These are phyloP conservation scores for Thermophis baileyi DNA, from an alignment of 2,113 vertebrate species.

Conservation along the genomic window DNA sequence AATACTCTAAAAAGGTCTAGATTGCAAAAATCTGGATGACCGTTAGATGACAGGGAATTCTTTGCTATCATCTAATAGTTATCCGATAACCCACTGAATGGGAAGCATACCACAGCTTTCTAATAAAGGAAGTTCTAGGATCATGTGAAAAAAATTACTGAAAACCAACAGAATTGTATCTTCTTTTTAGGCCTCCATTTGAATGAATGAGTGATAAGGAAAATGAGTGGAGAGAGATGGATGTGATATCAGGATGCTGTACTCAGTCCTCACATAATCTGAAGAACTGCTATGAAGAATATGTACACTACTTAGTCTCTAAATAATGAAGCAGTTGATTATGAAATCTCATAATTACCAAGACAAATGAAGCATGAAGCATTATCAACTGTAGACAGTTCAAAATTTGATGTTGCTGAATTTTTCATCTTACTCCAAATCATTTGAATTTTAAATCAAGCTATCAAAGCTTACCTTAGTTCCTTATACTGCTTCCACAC, in stretches of 20 bases:
- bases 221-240: not conserved
- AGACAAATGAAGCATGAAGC: conserved; percentile 54
- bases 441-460: conserved; percentile 35
- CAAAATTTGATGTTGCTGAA: conserved; percentile 33
- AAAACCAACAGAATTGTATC: not conserved
- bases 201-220: not conserved
- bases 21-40: not conserved
- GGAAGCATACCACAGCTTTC: not conserved
- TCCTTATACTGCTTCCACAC: conserved; percentile 6
- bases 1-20: not conserved
- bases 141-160: not conserved
- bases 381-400: conserved; percentile 33
- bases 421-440: conserved; percentile 40
- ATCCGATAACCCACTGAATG: not conserved
- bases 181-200: not conserved
- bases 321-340: conserved; percentile 43
- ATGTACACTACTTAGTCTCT: conserved; percentile 30
- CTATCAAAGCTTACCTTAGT: conserved; percentile 40
- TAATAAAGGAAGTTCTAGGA: not conserved
- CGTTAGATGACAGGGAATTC: not conserved
- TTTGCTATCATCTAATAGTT: not conserved
- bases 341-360: conserved; percentile 55
- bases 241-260: not conserved
- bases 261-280: not conserved
- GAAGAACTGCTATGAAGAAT: conserved; percentile 34